Percentiles rank a stretch among this genome's conserved stretches.
Evolutionary conservation across 2,888 invertebrate genomes (phyloP).

Genomic region (Thyatira batis): DNA sequence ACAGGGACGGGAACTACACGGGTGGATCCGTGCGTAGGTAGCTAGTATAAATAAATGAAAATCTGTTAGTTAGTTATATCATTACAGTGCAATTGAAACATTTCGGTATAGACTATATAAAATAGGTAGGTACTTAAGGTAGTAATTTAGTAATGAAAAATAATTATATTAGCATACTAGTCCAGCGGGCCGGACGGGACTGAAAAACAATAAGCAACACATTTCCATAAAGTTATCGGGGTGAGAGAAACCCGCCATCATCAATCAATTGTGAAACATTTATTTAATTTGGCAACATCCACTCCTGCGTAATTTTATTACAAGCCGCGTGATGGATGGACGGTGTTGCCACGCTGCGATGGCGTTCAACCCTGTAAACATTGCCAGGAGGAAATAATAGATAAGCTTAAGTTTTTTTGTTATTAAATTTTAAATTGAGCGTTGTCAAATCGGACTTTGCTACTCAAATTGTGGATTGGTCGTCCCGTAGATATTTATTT

Average conservation of each 20-base stretch:
- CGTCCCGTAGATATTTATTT: too few species aligned
- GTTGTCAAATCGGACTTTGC: too few species aligned
- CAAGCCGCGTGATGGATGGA: constrained; percentile 43
- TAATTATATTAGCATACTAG: neutral
- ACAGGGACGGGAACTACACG: too few species aligned
- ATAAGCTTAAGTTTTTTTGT: constrained; percentile 12
- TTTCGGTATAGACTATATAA: too few species aligned
- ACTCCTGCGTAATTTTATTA: constrained; percentile 45
- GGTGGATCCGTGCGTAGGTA: too few species aligned
- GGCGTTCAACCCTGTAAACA: constrained; percentile 21
- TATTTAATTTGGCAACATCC: constrained; percentile 49
- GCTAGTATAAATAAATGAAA: too few species aligned
- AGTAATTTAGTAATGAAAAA: too few species aligned
- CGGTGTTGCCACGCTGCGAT: constrained; percentile 10
- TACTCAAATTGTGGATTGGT: too few species aligned
- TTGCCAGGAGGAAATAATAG: constrained; percentile 17
- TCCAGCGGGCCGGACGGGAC: neutral
- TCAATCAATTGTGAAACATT: constrained; percentile 52
- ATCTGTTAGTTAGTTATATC: too few species aligned
- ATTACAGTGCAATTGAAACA: too few species aligned
- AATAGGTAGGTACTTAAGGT: too few species aligned
- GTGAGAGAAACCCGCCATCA: constrained; percentile 18
- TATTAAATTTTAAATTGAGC: too few species aligned
- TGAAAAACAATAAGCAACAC: constrained; percentile 1
- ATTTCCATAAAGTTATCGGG: constrained; percentile 3